Base-by-base conservation (phyloP, 2,888 invertebrate genomes). In the Trichopria drosophilae region DNA sequence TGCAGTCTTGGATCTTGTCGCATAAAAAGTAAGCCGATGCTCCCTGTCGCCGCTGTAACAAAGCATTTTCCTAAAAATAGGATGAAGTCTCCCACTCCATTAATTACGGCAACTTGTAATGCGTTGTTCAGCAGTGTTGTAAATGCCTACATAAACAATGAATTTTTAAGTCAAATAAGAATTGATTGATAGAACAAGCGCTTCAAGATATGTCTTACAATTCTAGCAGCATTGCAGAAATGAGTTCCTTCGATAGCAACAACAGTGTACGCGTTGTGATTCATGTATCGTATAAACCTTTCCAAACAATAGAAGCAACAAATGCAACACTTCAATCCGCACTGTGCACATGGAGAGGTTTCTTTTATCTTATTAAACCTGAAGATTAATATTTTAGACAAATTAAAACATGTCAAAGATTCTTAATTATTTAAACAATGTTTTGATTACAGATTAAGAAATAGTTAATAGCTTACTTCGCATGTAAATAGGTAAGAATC, bases 261-360 rank as follows among this genome's bases (percentile, higher is more conserved):
- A 37, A 95, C 90, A 1, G 94, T 93, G 70, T 95, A 96, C 0
- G 95, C 95, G 74, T 96, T 96, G 71, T 93, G 93, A 76, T 94
- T 94, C 68, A 97, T 81, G 69, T 90, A 95, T 24, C 90, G 84
- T 58, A 96, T 87, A 69, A 93, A 93, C 71, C 88, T 92, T 72
- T 96, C 96, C 59, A 96, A 80, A 66, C 91, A 88, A 75, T 88
- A 91, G 67, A 95, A 88, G 66, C 94, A 93, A 67, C 94, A 94
- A 59, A 90, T 88, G 64, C 95, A 94, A 65, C 88, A 85, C 68
- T 86, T 87, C 9, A 87, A 77, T 32, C 86, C 82, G 68, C 89
- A 90, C 51, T 84, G 82, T 0, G 89, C 86, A 63, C 86, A 87
- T 39, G 86, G 84, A 0, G 87, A 88, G 58, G 85, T 86, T 59